phyloP scores from a whole-genome alignment of 2,113 vertebrate species.

The Desmodus rotundus region DNA sequence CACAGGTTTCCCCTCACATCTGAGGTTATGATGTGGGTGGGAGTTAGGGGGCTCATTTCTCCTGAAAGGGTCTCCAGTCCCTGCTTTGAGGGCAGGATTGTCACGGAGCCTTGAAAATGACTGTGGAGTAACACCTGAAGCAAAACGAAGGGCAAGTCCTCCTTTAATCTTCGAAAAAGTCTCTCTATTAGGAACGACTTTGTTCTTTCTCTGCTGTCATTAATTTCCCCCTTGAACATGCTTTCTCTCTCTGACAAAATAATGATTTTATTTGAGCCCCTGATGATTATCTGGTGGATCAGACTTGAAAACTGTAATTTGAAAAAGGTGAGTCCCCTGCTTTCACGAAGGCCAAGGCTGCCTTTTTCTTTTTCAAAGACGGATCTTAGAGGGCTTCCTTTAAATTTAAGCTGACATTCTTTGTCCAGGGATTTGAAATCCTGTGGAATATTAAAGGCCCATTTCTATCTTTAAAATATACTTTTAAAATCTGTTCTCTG shows the following conservation, averaged over 20 bases:
- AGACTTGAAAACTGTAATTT: conserved; percentile 1
- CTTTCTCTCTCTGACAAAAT: background rate
- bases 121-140: background rate
- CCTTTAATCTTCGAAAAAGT: background rate
- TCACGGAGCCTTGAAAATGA: background rate
- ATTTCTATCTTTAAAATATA: conserved; percentile 55
- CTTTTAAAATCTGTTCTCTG: conserved; percentile 59
- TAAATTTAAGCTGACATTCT: conserved; percentile 34
- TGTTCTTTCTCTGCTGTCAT: background rate
- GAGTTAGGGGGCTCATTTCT: rapidly evolving
- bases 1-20: background rate
- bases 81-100: background rate
- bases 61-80: rapidly evolving
- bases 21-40: rapidly evolving
- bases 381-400: background rate
- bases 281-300: background rate
- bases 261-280: background rate
- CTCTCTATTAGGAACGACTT: background rate
- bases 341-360: background rate
- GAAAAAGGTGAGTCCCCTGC: background rate
- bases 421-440: conserved; percentile 54
- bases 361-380: background rate
- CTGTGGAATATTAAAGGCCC: conserved; percentile 57
- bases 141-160: rapidly evolving
- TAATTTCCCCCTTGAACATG: background rate